These are phyloP conservation scores for Nomada goodeniana DNA, from an alignment of 2,888 invertebrate species.

Conservation along the genomic window DNA sequence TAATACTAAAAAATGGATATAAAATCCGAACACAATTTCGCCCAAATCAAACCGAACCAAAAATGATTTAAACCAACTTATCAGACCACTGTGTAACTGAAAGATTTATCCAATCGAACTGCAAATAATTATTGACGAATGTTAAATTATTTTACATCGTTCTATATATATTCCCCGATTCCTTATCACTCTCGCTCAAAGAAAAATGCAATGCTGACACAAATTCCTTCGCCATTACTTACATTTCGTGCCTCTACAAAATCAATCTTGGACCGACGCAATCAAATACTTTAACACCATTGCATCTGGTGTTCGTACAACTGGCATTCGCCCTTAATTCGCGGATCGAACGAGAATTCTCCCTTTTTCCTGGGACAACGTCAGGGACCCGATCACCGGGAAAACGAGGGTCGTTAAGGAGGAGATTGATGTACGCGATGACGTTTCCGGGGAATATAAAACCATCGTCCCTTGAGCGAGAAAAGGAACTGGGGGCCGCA, in stretches of 20 bases:
- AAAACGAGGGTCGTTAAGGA: constrained; percentile 49
- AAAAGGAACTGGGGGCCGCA: constrained; percentile 2
- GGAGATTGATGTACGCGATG: constrained; percentile 50
- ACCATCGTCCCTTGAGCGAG: constrained; percentile 33
- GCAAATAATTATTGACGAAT: too few relatives aligned
- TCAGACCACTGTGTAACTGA: too few relatives aligned
- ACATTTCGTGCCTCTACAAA: neutral
- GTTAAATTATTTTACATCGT: too few relatives aligned
- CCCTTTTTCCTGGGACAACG: constrained; percentile 4
- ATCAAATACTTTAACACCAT: neutral
- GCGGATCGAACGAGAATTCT: constrained; percentile 29
- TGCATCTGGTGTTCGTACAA: constrained; percentile 11
- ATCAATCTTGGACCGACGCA: neutral
- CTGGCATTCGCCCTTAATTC: constrained; percentile 38
- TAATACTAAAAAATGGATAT: neutral
- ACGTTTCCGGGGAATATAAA: constrained; percentile 52
- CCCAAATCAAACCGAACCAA: neutral
- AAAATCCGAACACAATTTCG: neutral
- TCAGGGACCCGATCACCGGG: constrained; percentile 34
- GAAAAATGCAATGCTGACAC: too few relatives aligned
- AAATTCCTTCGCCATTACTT: too few relatives aligned
- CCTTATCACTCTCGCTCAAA: too few relatives aligned
- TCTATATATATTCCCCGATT: too few relatives aligned
- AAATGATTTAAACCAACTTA: too few relatives aligned
- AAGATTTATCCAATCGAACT: too few relatives aligned